Evolutionary conservation across 2,113 vertebrate genomes (phyloP).

Genomic region (Acanthochromis polyacanthus): DNA sequence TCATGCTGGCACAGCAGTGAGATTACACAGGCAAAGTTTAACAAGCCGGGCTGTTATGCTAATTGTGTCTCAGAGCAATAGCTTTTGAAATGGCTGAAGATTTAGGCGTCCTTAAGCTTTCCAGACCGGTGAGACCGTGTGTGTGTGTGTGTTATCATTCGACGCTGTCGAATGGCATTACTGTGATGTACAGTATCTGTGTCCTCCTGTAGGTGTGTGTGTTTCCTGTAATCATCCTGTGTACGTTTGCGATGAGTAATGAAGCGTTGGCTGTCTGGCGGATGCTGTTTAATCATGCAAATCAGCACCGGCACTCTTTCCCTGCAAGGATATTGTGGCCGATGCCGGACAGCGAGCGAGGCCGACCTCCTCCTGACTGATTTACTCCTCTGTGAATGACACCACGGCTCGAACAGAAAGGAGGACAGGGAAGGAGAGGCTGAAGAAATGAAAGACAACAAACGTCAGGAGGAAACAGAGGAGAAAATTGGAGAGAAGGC

Average conservation of each 20-base stretch:
- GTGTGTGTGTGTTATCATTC: slow-evolving; percentile 18
- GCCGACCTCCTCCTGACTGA: slow-evolving; percentile 55
- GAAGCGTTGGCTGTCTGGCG: slow-evolving; percentile 57
- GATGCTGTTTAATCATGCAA: slow-evolving; percentile 77
- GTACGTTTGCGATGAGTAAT: slow-evolving; percentile 55
- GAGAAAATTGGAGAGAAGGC: neutral
- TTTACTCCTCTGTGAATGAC: slow-evolving; percentile 51
- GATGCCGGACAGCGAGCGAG: slow-evolving; percentile 39
- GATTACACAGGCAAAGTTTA: slow-evolving; percentile 26
- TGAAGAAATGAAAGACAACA: neutral
- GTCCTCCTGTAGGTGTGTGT: neutral
- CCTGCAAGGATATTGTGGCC: slow-evolving; percentile 50
- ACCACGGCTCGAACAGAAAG: slow-evolving; percentile 18
- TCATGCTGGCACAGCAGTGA: slow-evolving; percentile 20
- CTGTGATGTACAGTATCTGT: slow-evolving; percentile 54
- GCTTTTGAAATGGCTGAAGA: slow-evolving; percentile 28
- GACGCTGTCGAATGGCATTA: slow-evolving; percentile 52
- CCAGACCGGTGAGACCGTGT: neutral
- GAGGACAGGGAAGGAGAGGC: slow-evolving; percentile 27
- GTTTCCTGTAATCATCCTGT: slow-evolving; percentile 58
- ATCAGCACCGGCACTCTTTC: slow-evolving; percentile 58
- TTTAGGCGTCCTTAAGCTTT: slow-evolving; percentile 29
- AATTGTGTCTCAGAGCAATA: slow-evolving; percentile 17
- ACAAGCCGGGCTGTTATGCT: slow-evolving; percentile 19
- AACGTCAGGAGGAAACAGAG: neutral